phyloP scores from a whole-genome alignment of 1,140 invertebrate genomes.

The Aphelenchoides avenae region DNA sequence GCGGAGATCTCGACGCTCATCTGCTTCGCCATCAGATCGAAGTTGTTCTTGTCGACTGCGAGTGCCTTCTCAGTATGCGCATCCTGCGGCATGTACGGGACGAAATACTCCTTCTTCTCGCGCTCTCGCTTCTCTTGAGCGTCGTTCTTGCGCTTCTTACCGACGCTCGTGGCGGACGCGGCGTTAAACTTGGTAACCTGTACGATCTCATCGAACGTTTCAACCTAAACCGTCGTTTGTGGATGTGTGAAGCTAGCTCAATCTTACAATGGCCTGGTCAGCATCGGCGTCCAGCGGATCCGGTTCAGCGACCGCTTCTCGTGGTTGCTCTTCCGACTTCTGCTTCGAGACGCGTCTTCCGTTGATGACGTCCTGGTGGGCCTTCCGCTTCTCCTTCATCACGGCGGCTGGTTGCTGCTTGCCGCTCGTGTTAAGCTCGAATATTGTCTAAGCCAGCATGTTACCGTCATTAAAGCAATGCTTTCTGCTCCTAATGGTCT shows the following conservation, averaged over 20 bases:
- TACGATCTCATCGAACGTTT: constrained; percentile 60
- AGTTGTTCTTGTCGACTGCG: constrained; percentile 25
- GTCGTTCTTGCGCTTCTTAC: constrained; percentile 12
- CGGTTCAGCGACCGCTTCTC: background rate
- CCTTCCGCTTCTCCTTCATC: constrained; percentile 64
- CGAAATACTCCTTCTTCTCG: constrained; percentile 74
- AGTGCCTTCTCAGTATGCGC: constrained; percentile 71
- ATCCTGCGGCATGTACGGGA: constrained; percentile 78
- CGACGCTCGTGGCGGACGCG: background rate
- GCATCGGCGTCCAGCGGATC: constrained; percentile 7
- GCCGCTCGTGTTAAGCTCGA: constrained; percentile 79
- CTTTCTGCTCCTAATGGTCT: background rate
- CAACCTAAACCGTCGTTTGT: constrained; percentile 56
- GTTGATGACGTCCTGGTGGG: constrained; percentile 28
- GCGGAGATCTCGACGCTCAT: constrained; percentile 75
- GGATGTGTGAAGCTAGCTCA: constrained; percentile 47
- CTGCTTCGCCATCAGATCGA: constrained; percentile 68
- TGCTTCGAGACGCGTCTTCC: constrained; percentile 23
- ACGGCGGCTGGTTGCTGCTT: constrained; percentile 66
- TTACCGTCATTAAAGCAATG: background rate
- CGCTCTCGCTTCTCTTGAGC: constrained; percentile 61
- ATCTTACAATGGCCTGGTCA: constrained; percentile 18
- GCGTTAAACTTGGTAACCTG: constrained; percentile 39
- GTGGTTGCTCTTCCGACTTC: constrained; percentile 62
- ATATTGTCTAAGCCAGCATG: constrained; percentile 75